These are phyloP conservation scores for Philantomba maxwellii DNA, from an alignment of 2,113 vertebrate genomes.

Conservation along the genomic window DNA sequence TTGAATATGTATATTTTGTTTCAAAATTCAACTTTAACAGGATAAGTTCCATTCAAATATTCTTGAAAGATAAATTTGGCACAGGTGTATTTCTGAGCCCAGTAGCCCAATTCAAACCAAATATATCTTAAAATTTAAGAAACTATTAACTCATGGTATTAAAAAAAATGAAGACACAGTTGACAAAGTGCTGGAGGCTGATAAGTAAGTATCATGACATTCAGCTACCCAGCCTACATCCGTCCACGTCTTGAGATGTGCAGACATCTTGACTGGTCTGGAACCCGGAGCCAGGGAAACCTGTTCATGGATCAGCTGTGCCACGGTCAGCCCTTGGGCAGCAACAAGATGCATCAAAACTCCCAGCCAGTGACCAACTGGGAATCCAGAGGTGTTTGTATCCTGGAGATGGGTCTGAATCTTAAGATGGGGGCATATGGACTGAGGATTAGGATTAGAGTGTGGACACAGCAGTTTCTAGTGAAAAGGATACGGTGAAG, in stretches of 20 bases:
- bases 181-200: background rate
- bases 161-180: background rate
- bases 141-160: background rate
- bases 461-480: background rate
- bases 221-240: background rate
- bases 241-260: background rate
- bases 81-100: background rate
- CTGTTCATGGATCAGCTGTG: background rate
- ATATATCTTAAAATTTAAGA: background rate
- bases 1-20: background rate
- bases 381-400: background rate
- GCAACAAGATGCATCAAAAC: background rate
- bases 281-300: background rate
- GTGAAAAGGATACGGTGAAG: background rate
- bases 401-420: background rate
- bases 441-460: background rate
- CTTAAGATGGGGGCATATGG: background rate
- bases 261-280: background rate
- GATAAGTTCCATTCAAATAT: background rate
- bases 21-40: background rate
- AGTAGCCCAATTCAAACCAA: background rate
- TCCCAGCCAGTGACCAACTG: background rate
- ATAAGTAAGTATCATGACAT: background rate
- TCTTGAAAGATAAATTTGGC: background rate
- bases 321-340: background rate